Evolutionary conservation across 2,888 invertebrate species (phyloP), one percentile per base, ranked within the genome.

Genomic region (Xanthorhoe designata): DNA sequence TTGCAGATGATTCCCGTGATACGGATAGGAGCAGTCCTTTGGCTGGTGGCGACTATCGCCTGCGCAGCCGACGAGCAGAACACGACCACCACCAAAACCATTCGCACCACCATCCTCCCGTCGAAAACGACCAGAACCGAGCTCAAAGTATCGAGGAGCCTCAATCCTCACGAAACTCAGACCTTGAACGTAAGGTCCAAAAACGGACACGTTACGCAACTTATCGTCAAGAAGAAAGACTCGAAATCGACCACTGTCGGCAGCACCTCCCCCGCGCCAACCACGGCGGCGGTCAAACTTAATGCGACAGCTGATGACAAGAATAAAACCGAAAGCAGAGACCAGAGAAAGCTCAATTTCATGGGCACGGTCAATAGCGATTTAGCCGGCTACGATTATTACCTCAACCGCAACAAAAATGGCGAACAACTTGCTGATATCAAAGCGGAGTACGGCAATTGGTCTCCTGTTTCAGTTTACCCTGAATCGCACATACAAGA

Each of bases 141-240:
- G 83, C 90, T 97, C 51, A 96, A 97, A 83, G 96, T 97, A 18
- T 95, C 96, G 1, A 94, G 97, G 69, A 97, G 96, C 81, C 92
- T 97, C 15, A 95, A 96, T 83, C 97, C 97, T 0, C 96, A 96
- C 24, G 95, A 96, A 71, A 97, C 96, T 54, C 96, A 97, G 81
- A 96, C 97, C 42, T 88, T 97, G 50, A 96, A 96, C 78, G 96
- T 97, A 0, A 94, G 96, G 77, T 96, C 97, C 0, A 95, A 95
- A 79, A 95, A 96, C 19, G 97, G 97, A 1, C 96, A 95, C 66
- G 89, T 97, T 24, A 96, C 97, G 0, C 97, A 97, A 75, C 90
- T 97, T 10, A 96, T 97, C 51, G 96, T 97, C 5, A 96, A 96
- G 85, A 95, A 96, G 78, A 94, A 96, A 68, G 95, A 95, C 4